A percentile compares a stretch with the other conserved stretches of the same genome.
Conservation (phyloP, 1,140 invertebrate species). For the Anoplolepis gracilipes region DNA sequence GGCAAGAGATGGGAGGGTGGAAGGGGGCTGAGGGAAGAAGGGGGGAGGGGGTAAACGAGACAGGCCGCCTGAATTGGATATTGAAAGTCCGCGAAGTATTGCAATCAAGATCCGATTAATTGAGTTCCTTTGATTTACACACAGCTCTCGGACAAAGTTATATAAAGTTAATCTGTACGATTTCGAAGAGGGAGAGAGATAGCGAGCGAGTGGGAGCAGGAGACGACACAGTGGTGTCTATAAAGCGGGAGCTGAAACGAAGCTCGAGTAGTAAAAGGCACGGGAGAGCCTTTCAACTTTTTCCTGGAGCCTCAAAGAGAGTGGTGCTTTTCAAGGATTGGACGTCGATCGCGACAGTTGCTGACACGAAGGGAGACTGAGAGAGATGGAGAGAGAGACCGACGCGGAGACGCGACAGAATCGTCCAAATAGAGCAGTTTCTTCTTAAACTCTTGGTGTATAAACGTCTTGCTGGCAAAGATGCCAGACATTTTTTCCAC, state of each 20-base stretch:
- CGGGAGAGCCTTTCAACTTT: constrained; percentile 60
- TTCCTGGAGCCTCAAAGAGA: constrained; percentile 61
- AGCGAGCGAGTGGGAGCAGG: not conserved
- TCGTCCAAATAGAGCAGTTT: constrained; percentile 24
- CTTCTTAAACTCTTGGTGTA: constrained; percentile 28
- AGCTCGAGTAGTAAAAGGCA: constrained; percentile 6
- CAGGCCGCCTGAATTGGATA: constrained; percentile 66
- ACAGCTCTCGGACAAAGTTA: constrained; percentile 49
- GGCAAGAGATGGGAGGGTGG: not conserved
- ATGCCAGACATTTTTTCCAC: constrained; percentile 14
- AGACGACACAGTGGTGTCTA: not conserved
- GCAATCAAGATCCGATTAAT: constrained; percentile 74
- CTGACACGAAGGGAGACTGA: not conserved
- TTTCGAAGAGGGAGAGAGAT: constrained; percentile 9
- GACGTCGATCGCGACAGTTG: constrained; percentile 41
- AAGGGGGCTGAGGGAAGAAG: not conserved
- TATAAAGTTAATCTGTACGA: constrained; percentile 67
- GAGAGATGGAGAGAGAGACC: too few relatives aligned
- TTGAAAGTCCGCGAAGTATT: constrained; percentile 73
- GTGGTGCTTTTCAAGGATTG: constrained; percentile 43
- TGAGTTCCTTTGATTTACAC: constrained; percentile 74
- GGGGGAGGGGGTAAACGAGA: not conserved
- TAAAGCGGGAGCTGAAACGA: constrained; percentile 18
- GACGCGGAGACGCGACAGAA: not conserved
- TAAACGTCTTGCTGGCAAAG: constrained; percentile 12